Base-by-base conservation (phyloP, 1,140 invertebrate genomes). In the Tetranychus cinnabarinus region DNA sequence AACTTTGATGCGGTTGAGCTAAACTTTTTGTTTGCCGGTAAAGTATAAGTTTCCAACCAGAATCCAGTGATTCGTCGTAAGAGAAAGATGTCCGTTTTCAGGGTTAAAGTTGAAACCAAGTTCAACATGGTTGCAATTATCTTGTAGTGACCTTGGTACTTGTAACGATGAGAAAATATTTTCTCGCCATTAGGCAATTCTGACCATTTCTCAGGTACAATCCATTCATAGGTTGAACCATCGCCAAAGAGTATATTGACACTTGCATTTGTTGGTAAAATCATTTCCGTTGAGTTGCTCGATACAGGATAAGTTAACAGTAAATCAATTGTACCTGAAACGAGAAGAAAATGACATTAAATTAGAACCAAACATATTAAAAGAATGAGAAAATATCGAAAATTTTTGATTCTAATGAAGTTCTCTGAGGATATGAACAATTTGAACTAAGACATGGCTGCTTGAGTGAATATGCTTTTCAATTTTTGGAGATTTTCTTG, bases 231-330 rank as follows among this genome's bases (percentile, higher is more conserved):
- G 10, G 57, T 60, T 55, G 62, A 61, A 12, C 65, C 64, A 60
- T 68, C 67, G 34, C 67, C 67, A 59, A 68, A 68, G 42, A 61
- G 61, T 37, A 68, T 64, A 1, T 62, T 34, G 35, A 61, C 62
- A 31, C 64, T 68, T n/a, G 64, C 67, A 64, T 68, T 67, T 2
- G 67, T 67, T n/a, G 67, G 67, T 34, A 68, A 59, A 33, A 55
- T 57, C 4, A 62, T 54, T 33, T 65, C 66, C 7, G 62, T n/a
- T 1, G n/a, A 8, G 31, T 52, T 52, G 12, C 13, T 2, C n/a
- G n/a, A 57, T 33, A 52, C 47, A 34, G 66, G 65, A 59, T 68
- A 68, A 2, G 56, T 63, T 8, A 68, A 35, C 37, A 59, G 57
- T 46, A 68, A 63, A 12, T 58, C 52, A 23, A 68, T 64, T 3